Percentiles rank a stretch among this genome's conserved stretches.
Conservation (phyloP, 2,113 vertebrate species). For the Takifugu flavidus region DNA sequence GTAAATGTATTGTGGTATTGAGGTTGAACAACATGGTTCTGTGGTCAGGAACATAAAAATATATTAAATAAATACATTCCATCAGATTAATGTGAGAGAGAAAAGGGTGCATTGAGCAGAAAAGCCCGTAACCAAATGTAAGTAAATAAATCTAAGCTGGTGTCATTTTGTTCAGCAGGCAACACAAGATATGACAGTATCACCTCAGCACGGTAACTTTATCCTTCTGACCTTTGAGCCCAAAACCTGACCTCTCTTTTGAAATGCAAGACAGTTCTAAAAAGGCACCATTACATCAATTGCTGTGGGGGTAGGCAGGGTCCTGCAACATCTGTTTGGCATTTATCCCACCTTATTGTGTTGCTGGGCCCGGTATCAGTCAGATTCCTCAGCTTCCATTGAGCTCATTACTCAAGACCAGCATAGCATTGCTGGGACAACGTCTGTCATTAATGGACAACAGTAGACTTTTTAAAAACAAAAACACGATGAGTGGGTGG, state of each 20-base stretch:
- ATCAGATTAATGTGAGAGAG: no score
- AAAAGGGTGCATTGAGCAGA: no score
- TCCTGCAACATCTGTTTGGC: conserved; percentile 69
- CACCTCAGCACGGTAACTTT: conserved; percentile 37
- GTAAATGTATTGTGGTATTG: conserved; percentile 1
- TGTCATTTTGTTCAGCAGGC: conserved; percentile 3
- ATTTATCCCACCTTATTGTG: conserved; percentile 64
- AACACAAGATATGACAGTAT: conserved; percentile 25
- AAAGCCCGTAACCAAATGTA: background rate
- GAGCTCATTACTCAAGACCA: background rate
- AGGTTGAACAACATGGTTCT: conserved; percentile 1
- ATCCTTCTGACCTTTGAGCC: conserved; percentile 47
- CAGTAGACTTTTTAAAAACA: no score
- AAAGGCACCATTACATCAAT: conserved; percentile 57
- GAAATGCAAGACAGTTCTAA: conserved; percentile 57
- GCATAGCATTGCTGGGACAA: background rate
- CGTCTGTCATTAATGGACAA: no score
- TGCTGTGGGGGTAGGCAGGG: conserved; percentile 42
- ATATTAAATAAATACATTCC: no score
- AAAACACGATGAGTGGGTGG: conserved; percentile 14
- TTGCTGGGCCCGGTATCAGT: conserved; percentile 33
- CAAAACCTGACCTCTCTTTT: conserved; percentile 54
- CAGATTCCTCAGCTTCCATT: conserved; percentile 40
- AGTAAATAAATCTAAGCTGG: background rate
- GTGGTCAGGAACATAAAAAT: background rate